phyloP scores from a whole-genome alignment of 1,140 invertebrate species.

The Mizuhopecten yessoensis region DNA sequence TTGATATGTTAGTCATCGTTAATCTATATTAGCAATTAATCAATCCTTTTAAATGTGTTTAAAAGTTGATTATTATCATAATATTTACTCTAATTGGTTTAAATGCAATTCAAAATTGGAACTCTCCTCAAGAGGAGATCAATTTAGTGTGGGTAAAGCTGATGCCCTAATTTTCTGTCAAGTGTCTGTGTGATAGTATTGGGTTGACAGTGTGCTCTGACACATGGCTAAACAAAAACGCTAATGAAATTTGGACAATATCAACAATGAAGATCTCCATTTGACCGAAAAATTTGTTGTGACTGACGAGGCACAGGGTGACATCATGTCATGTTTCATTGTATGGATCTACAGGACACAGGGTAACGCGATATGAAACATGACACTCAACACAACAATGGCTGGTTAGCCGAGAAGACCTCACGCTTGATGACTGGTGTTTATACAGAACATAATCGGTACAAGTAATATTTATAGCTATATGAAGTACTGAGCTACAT shows the following conservation, averaged over 20 bases:
- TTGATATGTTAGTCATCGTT: background rate
- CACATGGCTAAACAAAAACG: slow-evolving; percentile 32
- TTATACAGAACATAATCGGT: background rate
- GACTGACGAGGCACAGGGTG: slow-evolving; percentile 13
- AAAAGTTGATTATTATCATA: slow-evolving; percentile 27
- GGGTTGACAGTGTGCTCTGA: background rate
- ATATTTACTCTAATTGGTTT: slow-evolving; percentile 40
- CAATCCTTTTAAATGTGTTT: slow-evolving; percentile 28
- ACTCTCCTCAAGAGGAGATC: slow-evolving; percentile 12
- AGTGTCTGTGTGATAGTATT: background rate
- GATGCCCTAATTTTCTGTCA: slow-evolving; percentile 38
- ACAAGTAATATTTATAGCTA: background rate
- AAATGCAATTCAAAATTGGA: slow-evolving; percentile 10
- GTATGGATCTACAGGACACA: background rate
- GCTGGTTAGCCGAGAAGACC: background rate
- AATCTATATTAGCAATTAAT: slow-evolving; percentile 36
- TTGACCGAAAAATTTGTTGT: background rate
- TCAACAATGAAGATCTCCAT: slow-evolving; percentile 26
- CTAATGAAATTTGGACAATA: slow-evolving; percentile 39
- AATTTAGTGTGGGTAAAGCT: slow-evolving; percentile 32
- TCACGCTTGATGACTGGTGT: background rate
- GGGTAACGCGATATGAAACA: background rate
- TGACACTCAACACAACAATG: slow-evolving; percentile 37
- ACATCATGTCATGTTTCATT: slow-evolving; percentile 6
- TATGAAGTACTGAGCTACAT: background rate